These are phyloP conservation scores for Zaprionus kolodkinae DNA, from an alignment of 1,140 invertebrate species.

Conservation along the genomic window DNA sequence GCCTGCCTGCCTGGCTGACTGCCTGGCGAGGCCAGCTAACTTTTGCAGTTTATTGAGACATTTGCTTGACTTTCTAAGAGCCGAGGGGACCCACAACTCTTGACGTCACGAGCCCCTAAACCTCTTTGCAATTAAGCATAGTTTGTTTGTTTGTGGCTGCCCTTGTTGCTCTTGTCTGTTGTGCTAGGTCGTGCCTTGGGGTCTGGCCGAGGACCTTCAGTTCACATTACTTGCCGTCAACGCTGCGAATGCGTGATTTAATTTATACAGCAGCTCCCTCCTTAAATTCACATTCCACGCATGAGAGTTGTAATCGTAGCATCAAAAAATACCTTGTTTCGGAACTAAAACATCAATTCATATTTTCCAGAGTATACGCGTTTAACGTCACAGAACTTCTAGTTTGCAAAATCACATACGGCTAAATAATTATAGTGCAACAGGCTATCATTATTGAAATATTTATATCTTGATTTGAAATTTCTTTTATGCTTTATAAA, in stretches of 20 bases:
- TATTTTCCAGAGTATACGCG: too few relatives aligned
- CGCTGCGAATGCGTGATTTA: conserved; percentile 50
- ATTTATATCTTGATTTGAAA: too few relatives aligned
- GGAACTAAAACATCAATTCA: too few relatives aligned
- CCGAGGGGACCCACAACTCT: conserved; percentile 2
- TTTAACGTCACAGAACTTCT: too few relatives aligned
- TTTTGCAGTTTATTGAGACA: conserved; percentile 73
- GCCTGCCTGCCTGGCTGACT: conserved; percentile 9
- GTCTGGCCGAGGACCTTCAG: background rate
- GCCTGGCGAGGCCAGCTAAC: conserved; percentile 27
- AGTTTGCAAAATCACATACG: too few relatives aligned
- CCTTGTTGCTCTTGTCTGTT: conserved; percentile 26
- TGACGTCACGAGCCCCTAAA: conserved; percentile 20
- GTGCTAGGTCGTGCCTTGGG: conserved; percentile 43
- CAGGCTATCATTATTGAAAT: too few relatives aligned
- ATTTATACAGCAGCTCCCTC: conserved; percentile 38
- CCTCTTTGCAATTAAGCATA: conserved; percentile 63
- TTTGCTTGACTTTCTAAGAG: conserved; percentile 57
- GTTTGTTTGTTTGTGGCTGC: conserved; percentile 49
- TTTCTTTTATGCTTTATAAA: background rate
- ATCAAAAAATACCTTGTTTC: too few relatives aligned
- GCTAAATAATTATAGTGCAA: too few relatives aligned
- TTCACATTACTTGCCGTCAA: background rate
- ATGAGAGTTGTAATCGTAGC: background rate
- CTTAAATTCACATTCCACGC: conserved; percentile 32